Conservation (phyloP, 2,888 invertebrate genomes). For the Aporophyla nigra region DNA sequence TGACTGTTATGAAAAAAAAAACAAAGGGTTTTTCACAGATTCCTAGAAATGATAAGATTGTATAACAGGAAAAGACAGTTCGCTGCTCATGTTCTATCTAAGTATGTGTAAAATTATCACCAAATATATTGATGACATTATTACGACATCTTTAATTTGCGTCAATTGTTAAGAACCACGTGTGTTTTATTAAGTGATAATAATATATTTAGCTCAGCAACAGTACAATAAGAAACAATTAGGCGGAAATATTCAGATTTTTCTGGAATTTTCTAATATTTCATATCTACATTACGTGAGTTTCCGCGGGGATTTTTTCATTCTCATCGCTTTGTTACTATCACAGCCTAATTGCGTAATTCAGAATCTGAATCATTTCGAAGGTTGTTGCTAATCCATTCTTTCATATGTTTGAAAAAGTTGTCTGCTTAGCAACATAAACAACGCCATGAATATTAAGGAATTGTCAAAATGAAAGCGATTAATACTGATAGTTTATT, state of each 20-base stretch:
- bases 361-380: too few species aligned
- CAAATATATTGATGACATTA: background rate
- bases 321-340: background rate
- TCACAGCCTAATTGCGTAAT: too few species aligned
- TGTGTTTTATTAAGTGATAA: slow-evolving; percentile 8
- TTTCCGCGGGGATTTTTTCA: background rate
- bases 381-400: too few species aligned
- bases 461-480: too few species aligned
- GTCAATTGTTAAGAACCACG: slow-evolving; percentile 10
- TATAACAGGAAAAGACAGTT: background rate
- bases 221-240: background rate
- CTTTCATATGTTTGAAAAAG: too few species aligned
- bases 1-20: background rate
- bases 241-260: background rate
- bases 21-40: background rate
- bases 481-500: too few species aligned
- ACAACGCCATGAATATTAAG: too few species aligned
- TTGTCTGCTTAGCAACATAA: too few species aligned
- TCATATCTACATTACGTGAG: background rate
- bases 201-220: background rate
- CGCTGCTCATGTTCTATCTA: background rate
- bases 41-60: slow-evolving; percentile 3
- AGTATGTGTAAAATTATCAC: background rate
- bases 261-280: background rate
- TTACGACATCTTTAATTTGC: background rate